phyloP scores from a whole-genome alignment of 2,113 vertebrate species.

The Thermophis baileyi region DNA sequence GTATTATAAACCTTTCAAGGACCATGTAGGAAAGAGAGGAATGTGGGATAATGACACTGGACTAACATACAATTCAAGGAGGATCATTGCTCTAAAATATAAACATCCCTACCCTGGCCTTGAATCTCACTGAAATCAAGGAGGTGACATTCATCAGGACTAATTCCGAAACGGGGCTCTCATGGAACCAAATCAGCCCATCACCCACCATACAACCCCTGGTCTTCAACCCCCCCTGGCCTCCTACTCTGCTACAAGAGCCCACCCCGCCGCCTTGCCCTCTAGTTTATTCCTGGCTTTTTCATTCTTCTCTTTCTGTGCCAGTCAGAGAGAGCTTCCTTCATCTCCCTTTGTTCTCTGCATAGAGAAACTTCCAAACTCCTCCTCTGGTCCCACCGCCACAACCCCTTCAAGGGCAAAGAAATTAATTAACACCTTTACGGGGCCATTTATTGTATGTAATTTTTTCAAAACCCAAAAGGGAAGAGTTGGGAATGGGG shows the following conservation, averaged over 20 bases:
- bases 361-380: not conserved
- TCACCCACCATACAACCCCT: not conserved
- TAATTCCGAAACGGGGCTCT: not conserved
- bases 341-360: not conserved
- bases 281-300: not conserved
- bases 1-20: not conserved
- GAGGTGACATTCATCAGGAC: not conserved
- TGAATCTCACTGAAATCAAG: not conserved
- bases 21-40: not conserved
- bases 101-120: not conserved
- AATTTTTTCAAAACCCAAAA: not conserved
- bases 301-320: not conserved
- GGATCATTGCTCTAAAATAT: not conserved
- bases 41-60: not conserved
- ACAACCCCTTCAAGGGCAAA: not conserved
- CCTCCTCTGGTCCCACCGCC: not conserved
- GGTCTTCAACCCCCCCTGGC: not conserved
- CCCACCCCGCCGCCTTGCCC: not conserved
- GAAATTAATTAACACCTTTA: not conserved
- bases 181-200: not conserved
- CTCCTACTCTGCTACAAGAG: not conserved
- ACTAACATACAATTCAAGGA: not conserved
- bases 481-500: not conserved
- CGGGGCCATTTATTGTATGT: not conserved
- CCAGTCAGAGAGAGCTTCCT: not conserved